Conservation (phyloP, 2,113 vertebrate species). For the Clarias batrachus region DNA sequence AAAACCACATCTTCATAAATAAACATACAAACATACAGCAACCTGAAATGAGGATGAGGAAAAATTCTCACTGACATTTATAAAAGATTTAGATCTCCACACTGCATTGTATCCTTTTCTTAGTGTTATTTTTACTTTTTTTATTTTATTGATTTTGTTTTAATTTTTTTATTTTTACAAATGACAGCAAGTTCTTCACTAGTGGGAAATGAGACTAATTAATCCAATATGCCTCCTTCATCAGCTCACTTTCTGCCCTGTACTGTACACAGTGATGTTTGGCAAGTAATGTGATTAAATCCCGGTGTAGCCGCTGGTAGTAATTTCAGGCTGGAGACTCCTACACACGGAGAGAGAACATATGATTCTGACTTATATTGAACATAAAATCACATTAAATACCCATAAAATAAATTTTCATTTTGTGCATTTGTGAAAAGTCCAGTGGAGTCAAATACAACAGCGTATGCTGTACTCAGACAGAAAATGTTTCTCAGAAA, state of each 20-base stretch:
- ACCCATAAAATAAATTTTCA: background rate
- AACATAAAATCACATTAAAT: conserved; percentile 5
- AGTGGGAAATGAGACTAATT: conserved; percentile 45
- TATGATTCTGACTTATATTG: background rate
- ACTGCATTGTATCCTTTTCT: background rate
- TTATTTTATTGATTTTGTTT: conserved; percentile 6
- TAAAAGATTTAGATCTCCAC: conserved; percentile 14
- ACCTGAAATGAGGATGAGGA: background rate
- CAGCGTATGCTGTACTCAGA: background rate
- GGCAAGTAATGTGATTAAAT: conserved; percentile 46
- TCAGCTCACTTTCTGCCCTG: conserved; percentile 39
- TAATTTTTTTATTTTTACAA: background rate
- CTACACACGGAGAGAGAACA: background rate
- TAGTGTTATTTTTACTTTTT: conserved; percentile 14
- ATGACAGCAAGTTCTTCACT: conserved; percentile 12
- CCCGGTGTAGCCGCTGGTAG: conserved; percentile 16
- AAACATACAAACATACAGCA: background rate
- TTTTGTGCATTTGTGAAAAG: background rate
- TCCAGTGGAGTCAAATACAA: background rate
- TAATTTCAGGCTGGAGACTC: conserved; percentile 38
- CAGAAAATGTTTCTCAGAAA: background rate
- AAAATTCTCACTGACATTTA: conserved; percentile 9
- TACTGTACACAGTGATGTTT: conserved; percentile 17
- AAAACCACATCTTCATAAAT: background rate
- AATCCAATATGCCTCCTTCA: conserved; percentile 35